phyloP scores from a whole-genome alignment of 1,140 invertebrate species.

The Artemia franciscana region DNA sequence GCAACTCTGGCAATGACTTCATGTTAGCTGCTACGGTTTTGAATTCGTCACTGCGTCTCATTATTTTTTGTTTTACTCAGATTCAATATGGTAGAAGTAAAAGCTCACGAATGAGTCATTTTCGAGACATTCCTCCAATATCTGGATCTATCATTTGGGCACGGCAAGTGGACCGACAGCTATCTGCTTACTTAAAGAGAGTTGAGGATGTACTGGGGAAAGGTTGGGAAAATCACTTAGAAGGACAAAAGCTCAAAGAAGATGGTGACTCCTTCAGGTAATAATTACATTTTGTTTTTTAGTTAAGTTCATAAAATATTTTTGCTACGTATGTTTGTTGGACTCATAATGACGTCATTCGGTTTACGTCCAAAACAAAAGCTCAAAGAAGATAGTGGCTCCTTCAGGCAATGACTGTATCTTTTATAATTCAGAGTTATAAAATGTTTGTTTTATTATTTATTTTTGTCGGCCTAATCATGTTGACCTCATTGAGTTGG shows the following conservation, averaged over 20 bases:
- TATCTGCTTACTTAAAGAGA: constrained; percentile 84
- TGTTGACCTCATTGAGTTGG: no score
- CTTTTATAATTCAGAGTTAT: no score
- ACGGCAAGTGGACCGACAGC: constrained; percentile 88
- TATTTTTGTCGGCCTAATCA: no score
- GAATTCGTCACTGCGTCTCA: background rate
- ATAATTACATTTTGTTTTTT: no score
- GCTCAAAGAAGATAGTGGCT: constrained; percentile 89
- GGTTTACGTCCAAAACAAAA: no score
- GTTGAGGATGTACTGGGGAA: constrained; percentile 95
- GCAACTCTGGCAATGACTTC: no score
- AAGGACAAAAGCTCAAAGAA: constrained; percentile 90
- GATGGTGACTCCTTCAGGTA: constrained; percentile 78
- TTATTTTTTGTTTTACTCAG: constrained; percentile 20
- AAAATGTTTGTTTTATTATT: no score
- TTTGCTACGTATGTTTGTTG: no score
- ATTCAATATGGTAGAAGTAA: constrained; percentile 82
- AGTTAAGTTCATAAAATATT: no score
- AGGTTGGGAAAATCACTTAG: constrained; percentile 97
- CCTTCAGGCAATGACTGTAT: constrained; percentile 43
- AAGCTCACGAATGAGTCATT: constrained; percentile 64
- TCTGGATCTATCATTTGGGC: constrained; percentile 97
- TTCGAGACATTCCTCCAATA: constrained; percentile 81
- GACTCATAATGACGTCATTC: no score
- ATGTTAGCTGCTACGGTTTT: no score